Evolutionary conservation across 2,888 invertebrate genomes (phyloP).

Genomic region (Drosophila phalerata): DNA sequence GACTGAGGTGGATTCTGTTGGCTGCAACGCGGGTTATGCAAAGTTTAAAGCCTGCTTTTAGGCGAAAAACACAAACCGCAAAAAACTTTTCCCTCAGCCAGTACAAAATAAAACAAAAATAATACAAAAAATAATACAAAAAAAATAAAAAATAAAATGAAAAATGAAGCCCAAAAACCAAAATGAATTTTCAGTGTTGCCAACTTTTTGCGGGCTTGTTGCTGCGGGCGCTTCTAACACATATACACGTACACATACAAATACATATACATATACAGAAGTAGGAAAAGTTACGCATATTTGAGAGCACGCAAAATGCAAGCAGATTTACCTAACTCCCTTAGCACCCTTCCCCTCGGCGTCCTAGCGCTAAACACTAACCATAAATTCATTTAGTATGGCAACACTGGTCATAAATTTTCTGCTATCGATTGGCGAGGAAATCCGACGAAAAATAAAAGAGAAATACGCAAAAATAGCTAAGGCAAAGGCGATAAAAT

Average conservation of each 20-base stretch:
- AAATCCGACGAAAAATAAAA: slow-evolving; percentile 42
- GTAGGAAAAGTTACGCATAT: slow-evolving; percentile 69
- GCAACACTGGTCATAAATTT: slow-evolving; percentile 75
- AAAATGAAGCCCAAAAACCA: slow-evolving; percentile 51
- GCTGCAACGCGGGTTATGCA: slow-evolving; percentile 56
- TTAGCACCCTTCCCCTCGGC: neutral
- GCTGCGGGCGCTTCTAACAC: slow-evolving; percentile 43
- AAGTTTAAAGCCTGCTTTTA: slow-evolving; percentile 74
- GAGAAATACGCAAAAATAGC: slow-evolving; percentile 11
- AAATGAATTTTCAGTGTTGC: slow-evolving; percentile 80
- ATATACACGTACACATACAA: slow-evolving; percentile 16
- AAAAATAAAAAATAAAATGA: slow-evolving; percentile 31
- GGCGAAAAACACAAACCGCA: slow-evolving; percentile 71
- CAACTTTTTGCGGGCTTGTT: slow-evolving; percentile 71
- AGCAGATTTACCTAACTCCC: slow-evolving; percentile 39
- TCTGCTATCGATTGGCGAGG: slow-evolving; percentile 69
- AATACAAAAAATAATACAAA: too few species aligned
- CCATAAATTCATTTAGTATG: slow-evolving; percentile 80
- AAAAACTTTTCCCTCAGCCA: slow-evolving; percentile 51
- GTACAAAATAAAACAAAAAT: slow-evolving; percentile 24
- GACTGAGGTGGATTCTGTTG: slow-evolving; percentile 14
- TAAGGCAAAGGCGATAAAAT: slow-evolving; percentile 60
- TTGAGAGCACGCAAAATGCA: slow-evolving; percentile 44
- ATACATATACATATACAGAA: slow-evolving; percentile 2
- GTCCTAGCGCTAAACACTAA: slow-evolving; percentile 58